Conservation (phyloP, 2,888 invertebrate species). For the Eupithecia tripunctaria region DNA sequence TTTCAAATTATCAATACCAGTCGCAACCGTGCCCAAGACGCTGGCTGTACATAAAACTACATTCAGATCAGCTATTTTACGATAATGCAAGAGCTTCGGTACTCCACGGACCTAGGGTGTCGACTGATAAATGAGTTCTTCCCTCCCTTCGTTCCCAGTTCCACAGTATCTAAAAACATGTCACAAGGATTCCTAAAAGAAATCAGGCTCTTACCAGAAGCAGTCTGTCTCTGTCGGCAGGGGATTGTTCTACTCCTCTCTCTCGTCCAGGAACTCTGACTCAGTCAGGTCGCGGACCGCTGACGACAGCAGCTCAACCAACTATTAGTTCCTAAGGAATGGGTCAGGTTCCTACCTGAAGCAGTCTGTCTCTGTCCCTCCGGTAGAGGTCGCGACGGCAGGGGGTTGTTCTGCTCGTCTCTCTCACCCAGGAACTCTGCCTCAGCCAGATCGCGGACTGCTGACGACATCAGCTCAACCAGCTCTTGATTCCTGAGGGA, state of each 20-base stretch:
- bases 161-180: no score
- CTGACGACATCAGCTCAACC: slow-evolving; percentile 94
- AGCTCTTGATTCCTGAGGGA: slow-evolving; percentile 88
- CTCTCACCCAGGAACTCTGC: slow-evolving; percentile 94
- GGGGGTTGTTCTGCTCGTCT: slow-evolving; percentile 93
- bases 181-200: no score
- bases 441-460: slow-evolving; percentile 94
- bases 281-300: slow-evolving; percentile 95
- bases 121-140: no score
- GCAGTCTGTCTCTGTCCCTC: slow-evolving; percentile 68
- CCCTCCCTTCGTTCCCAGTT: no score
- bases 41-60: no score
- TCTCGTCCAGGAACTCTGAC: slow-evolving; percentile 93
- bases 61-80: no score
- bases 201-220: slow-evolving; percentile 58
- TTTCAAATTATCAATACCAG: no score
- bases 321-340: slow-evolving; percentile 87
- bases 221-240: slow-evolving; percentile 83
- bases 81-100: no score
- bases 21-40: no score
- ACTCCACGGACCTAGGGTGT: no score
- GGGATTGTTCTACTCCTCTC: slow-evolving; percentile 94
- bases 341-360: slow-evolving; percentile 59
- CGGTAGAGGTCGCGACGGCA: slow-evolving; percentile 88
- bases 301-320: slow-evolving; percentile 94